Base-by-base conservation (phyloP, 2,888 invertebrate genomes). In the Argyresthia goedartella region DNA sequence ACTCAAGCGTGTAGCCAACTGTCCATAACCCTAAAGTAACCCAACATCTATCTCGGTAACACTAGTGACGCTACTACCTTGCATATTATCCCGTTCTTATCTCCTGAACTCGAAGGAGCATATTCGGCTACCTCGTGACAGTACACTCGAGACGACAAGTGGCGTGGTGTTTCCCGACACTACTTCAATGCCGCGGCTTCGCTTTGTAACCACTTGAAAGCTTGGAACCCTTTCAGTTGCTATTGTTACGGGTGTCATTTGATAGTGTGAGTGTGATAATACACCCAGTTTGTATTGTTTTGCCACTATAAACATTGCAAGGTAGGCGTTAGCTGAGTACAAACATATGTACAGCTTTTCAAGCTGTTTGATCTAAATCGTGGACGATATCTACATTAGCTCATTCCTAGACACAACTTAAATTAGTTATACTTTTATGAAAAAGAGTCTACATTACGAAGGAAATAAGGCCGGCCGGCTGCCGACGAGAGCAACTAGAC, bases 101-200 rank as follows among this genome's bases (percentile, higher is more conserved):
- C 6, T 25, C 25, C 25, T 6, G 25, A 25, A 25, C 25, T 25
- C 25, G 25, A 4, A 2, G 2, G 6, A 25, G 25, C 6, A 25
- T 25, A 25, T 25, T 25, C 25, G 6, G 25, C 25, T 25, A 25
- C 25, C 3, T 25, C 2, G 25, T 44, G 44, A 11, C 11, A 16
- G 35, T 39, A 39, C 49, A 39, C 36, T 49, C 36, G 15, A 13
- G 13, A 10, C 34, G 14, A 33, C 41, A 50, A 46, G 46, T 46
- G 46, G 16, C 39, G 10, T n/a, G 35, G 48, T 49, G 48, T 49
- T 16, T 15, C 16, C 13, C 48, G 48, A 49, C 48, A 49, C 34
- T 8, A 16, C 48, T 49, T 14, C 10, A 36, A 25, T 6, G 25
- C 25, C 25, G 39, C 39, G 39, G 39, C n/a, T n/a, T 39, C 39